Evolutionary conservation across 1,140 invertebrate species (phyloP), one percentile per base, ranked within the genome.

Genomic region (Coenobita brevimanus): DNA sequence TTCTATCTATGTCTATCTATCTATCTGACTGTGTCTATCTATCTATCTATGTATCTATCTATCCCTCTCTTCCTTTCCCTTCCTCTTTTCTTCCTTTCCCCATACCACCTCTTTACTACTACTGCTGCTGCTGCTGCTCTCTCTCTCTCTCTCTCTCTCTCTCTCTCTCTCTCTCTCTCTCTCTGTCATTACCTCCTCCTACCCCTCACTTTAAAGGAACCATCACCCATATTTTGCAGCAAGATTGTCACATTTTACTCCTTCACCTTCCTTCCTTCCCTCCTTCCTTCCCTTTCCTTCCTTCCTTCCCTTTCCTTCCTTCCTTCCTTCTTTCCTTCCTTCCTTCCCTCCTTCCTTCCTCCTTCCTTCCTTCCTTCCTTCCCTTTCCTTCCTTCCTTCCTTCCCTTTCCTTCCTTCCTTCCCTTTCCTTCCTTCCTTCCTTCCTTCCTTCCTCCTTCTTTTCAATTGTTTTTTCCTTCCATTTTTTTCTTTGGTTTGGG

Each of bases 11-110:
- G 8, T 21, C 10, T 33, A n/a, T 33, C 43, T 38, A n/a, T n/a
- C 30, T 60, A 33, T 62, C 33, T 60, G n/a, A 36, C 78, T 80
- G 27, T 24, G 27, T 38, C 78, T 80, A 4, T 38, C 78, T 62
- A 17, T 33, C 78, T 62, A 24, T 73, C 69, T 62, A 24, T 38
- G 33, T 80, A 24, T 33, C 54, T 62, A 2, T 33, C 33, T 60
- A 24, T 33, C 33, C 62, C 57, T 24, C 54, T 62, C 54, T 38
- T 33, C 43, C 27, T 8, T 8, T 36, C 30, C n/a, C 33, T 33
- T 43, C 13, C 24, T 60, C 54, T 15, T 36, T 27, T 36, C 27
- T 30, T n/a, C 30, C 15, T 27, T 38, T 43, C 38, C 33, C 27
- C 30, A 13, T 36, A 43, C n/a, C 54, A 43, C 24, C 13, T 33